phyloP scores from a whole-genome alignment of 2,888 invertebrate genomes.

The Cataglyphis cursor region DNA sequence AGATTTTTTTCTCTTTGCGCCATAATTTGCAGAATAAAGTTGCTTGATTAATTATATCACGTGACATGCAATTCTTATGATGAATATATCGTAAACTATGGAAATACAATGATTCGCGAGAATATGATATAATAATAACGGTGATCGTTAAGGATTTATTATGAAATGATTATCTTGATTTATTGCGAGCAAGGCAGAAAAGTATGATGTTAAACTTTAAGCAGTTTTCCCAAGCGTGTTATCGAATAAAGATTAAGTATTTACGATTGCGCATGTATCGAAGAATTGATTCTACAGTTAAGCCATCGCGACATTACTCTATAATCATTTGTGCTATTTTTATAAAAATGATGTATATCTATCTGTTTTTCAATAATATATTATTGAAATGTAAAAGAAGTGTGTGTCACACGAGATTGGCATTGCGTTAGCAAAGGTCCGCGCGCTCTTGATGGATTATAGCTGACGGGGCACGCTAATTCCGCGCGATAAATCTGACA shows the following conservation, averaged over 20 bases:
- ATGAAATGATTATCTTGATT: constrained; percentile 47
- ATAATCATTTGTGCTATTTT: background rate
- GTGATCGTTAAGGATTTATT: constrained; percentile 38
- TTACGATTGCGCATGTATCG: background rate
- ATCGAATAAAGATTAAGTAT: constrained; percentile 10
- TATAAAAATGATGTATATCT: background rate
- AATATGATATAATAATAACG: constrained; percentile 55
- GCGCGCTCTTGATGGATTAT: constrained; percentile 66
- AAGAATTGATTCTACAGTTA: background rate
- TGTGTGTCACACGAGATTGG: constrained; percentile 32
- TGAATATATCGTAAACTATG: constrained; percentile 38
- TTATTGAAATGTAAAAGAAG: constrained; percentile 43
- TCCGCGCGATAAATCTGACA: constrained; percentile 68
- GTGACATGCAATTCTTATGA: constrained; percentile 42
- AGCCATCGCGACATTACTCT: background rate
- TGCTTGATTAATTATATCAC: constrained; percentile 50
- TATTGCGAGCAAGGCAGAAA: constrained; percentile 23
- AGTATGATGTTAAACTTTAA: constrained; percentile 48
- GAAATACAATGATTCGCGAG: constrained; percentile 34
- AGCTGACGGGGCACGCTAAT: constrained; percentile 68
- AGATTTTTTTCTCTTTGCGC: constrained; percentile 31
- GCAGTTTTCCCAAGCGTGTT: constrained; percentile 17
- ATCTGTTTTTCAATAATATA: background rate
- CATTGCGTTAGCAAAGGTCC: constrained; percentile 24
- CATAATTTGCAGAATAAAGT: background rate